phyloP scores from a whole-genome alignment of 2,888 invertebrate genomes.

The Polylopha cassiicola region DNA sequence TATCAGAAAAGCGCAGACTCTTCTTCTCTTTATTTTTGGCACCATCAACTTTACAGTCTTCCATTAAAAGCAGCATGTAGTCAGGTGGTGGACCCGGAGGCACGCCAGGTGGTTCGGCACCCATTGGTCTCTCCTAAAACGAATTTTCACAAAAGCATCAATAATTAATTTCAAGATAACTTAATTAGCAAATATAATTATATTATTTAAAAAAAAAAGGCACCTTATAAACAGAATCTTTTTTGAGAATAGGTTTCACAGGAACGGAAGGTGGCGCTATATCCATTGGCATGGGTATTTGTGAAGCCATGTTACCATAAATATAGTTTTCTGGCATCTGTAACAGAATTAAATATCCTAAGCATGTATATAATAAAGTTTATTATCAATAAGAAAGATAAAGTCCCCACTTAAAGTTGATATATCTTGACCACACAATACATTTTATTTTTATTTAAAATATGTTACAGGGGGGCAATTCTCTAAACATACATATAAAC shows the following conservation, averaged over 20 bases:
- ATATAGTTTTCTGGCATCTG: conserved; percentile 72
- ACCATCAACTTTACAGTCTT: conserved; percentile 34
- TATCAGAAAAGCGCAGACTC: conserved; percentile 80
- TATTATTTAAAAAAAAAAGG: conserved; percentile 25
- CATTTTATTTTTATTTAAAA: no score
- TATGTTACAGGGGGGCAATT: no score
- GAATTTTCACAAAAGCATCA: background rate
- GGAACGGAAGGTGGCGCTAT: conserved; percentile 61
- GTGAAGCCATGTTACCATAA: conserved; percentile 70
- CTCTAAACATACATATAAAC: no score
- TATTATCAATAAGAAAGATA: no score
- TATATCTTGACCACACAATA: no score
- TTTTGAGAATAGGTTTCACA: conserved; percentile 85
- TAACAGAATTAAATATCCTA: no score
- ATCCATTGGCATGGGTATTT: conserved; percentile 76
- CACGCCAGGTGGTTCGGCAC: conserved; percentile 87
- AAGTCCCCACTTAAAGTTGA: no score
- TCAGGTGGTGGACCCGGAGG: conserved; percentile 91
- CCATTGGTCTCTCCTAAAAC: conserved; percentile 57
- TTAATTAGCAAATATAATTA: conserved; percentile 2
- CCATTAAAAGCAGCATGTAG: conserved; percentile 74
- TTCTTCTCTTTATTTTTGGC: conserved; percentile 58
- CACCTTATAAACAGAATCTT: conserved; percentile 78
- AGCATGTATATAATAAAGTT: no score
- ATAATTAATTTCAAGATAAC: background rate